Evolutionary conservation across 2,113 vertebrate species (phyloP).

Genomic region (Ursus arctos): DNA sequence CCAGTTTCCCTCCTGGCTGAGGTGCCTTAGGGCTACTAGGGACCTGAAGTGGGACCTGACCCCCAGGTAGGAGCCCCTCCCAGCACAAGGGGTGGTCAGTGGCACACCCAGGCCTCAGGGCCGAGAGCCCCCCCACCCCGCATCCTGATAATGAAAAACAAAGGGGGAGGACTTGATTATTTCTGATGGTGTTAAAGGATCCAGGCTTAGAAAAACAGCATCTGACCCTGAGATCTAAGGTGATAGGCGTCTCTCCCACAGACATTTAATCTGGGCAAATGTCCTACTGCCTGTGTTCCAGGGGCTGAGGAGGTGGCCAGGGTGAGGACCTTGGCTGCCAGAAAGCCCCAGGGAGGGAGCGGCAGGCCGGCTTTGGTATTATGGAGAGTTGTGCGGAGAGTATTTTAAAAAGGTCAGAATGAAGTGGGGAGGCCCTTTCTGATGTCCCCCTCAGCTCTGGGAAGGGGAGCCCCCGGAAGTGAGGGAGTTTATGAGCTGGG

Average conservation of each 20-base stretch:
- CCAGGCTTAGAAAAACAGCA: slow-evolving; percentile 16
- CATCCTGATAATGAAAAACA: slow-evolving; percentile 53
- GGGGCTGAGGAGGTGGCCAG: neutral
- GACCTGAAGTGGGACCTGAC: neutral
- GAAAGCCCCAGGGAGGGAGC: neutral
- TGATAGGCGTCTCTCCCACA: neutral
- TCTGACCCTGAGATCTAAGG: slow-evolving; percentile 49
- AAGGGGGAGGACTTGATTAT: slow-evolving; percentile 48
- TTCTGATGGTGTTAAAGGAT: slow-evolving; percentile 58
- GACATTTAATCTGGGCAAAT: slow-evolving; percentile 32
- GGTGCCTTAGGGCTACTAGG: neutral
- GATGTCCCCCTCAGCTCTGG: neutral
- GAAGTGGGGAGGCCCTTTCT: neutral
- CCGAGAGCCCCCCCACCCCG: neutral
- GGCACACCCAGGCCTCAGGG: neutral
- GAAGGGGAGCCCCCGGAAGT: neutral
- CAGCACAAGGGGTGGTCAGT: neutral
- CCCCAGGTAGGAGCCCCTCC: neutral
- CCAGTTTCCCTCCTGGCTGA: slow-evolving; percentile 8
- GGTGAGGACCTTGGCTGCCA: neutral
- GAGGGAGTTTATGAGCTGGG: slow-evolving; percentile 12
- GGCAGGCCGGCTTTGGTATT: neutral
- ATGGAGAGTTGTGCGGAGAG: neutral
- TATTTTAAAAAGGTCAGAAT: slow-evolving; percentile 7
- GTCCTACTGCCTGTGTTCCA: neutral